These are phyloP conservation scores for Eurytoma californica DNA, from an alignment of 2,888 invertebrate species.

Conservation along the genomic window DNA sequence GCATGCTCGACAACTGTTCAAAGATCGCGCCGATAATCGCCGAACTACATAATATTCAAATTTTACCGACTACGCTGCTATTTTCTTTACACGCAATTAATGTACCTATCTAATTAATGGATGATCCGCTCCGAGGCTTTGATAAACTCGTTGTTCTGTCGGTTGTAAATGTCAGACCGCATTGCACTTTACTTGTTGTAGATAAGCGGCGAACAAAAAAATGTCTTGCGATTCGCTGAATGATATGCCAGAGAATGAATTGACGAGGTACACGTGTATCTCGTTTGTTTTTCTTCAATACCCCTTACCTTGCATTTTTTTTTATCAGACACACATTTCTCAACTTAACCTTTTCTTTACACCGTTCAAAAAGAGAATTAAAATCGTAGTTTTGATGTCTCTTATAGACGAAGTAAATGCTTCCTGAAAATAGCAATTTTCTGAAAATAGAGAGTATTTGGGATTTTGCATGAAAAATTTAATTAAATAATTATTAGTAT, in stretches of 20 bases:
- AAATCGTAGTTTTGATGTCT: too few species aligned
- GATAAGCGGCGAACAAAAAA: constrained; percentile 16
- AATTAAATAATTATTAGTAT: too few species aligned
- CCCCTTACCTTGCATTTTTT: too few species aligned
- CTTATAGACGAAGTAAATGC: too few species aligned
- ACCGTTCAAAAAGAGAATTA: too few species aligned
- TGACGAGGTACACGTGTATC: too few species aligned
- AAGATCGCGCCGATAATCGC: constrained; percentile 5
- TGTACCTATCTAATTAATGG: constrained; percentile 51
- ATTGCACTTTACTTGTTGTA: constrained; percentile 16
- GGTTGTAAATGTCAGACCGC: neutral
- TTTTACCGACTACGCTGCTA: constrained; percentile 23
- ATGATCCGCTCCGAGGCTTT: constrained; percentile 14
- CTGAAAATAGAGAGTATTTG: too few species aligned
- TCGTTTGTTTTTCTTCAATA: too few species aligned
- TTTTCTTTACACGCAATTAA: constrained; percentile 36
- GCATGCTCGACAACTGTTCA: neutral
- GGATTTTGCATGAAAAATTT: too few species aligned
- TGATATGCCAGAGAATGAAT: constrained; percentile 16
- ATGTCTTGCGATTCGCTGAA: constrained; percentile 5
- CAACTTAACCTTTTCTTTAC: too few species aligned
- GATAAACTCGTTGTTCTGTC: neutral
- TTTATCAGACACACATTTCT: too few species aligned
- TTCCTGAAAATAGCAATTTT: too few species aligned
- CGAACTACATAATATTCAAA: constrained; percentile 28